Percentiles rank a stretch among this genome's conserved stretches.
Conservation (phyloP, 2,888 invertebrate species). For the Chymomyza procnemis region DNA sequence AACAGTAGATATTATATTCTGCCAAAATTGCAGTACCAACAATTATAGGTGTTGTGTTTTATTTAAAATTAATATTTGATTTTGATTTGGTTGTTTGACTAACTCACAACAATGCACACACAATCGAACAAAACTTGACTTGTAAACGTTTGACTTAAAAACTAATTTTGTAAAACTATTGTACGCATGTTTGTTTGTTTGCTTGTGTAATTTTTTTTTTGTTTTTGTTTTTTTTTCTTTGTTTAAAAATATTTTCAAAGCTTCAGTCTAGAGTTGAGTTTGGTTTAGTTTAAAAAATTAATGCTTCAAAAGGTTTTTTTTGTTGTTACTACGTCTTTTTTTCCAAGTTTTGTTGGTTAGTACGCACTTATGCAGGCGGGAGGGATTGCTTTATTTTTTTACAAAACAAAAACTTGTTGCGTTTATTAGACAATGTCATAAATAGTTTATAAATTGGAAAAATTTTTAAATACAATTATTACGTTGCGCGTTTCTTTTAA, state of each 20-base stretch:
- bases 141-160: constrained; percentile 36
- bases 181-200: constrained; percentile 27
- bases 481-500: neutral
- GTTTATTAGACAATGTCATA: constrained; percentile 44
- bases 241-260: constrained; percentile 22
- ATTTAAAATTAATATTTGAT: too few relatives aligned
- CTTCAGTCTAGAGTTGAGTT: constrained; percentile 68
- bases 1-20: constrained; percentile 22
- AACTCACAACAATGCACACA: constrained; percentile 17
- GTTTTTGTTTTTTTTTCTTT: too few relatives aligned
- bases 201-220: constrained; percentile 18
- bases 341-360: neutral
- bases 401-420: neutral
- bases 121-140: constrained; percentile 29
- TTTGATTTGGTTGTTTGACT: neutral
- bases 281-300: constrained; percentile 8
- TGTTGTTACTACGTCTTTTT: constrained; percentile 19
- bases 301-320: neutral
- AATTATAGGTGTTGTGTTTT: too few relatives aligned
- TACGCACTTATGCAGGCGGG: neutral
- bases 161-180: constrained; percentile 40
- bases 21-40: constrained; percentile 15
- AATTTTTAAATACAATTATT: constrained; percentile 23
- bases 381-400: neutral
- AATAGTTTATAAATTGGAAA: constrained; percentile 50